A percentile compares a stretch with the other conserved stretches of the same genome.
Conservation (phyloP, 2,888 invertebrate genomes). For the Cecidostiba fungosa region DNA sequence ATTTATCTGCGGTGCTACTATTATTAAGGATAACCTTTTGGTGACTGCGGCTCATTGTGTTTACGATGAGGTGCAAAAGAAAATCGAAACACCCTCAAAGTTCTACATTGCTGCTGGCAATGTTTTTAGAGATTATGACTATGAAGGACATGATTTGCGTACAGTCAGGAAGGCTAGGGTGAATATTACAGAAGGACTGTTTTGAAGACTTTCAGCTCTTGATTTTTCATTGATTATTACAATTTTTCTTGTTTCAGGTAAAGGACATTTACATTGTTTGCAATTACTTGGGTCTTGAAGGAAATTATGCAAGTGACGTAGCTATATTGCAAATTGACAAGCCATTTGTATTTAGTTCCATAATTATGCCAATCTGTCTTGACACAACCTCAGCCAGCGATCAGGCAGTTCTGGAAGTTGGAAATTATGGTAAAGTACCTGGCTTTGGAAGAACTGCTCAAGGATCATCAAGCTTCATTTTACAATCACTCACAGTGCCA, state of each 20-base stretch:
- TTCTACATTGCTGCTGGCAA: conserved; percentile 77
- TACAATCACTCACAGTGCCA: conserved; percentile 75
- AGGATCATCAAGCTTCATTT: conserved; percentile 70
- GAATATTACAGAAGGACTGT: not conserved
- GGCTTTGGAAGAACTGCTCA: conserved; percentile 77
- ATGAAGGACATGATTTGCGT: conserved; percentile 65
- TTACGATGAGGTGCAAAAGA: conserved; percentile 70
- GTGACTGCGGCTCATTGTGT: conserved; percentile 80
- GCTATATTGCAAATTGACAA: conserved; percentile 72
- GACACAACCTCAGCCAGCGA: conserved; percentile 68
- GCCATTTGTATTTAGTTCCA: conserved; percentile 71
- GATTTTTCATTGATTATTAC: not conserved
- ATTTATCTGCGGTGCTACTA: conserved; percentile 78
- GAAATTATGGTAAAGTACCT: conserved; percentile 71
- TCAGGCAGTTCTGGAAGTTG: conserved; percentile 68
- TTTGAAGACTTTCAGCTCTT: not conserved
- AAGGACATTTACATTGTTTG: conserved; percentile 72
- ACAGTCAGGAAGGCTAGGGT: conserved; percentile 70
- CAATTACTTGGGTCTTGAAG: conserved; percentile 71
- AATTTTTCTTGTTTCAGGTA: conserved; percentile 67
- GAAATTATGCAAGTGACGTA: conserved; percentile 75
- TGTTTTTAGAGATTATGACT: conserved; percentile 73
- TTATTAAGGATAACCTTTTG: conserved; percentile 75
- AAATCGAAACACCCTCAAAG: conserved; percentile 65
- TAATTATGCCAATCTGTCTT: conserved; percentile 74